phyloP scores from a whole-genome alignment of 2,113 vertebrate species.

The Cavia porcellus region DNA sequence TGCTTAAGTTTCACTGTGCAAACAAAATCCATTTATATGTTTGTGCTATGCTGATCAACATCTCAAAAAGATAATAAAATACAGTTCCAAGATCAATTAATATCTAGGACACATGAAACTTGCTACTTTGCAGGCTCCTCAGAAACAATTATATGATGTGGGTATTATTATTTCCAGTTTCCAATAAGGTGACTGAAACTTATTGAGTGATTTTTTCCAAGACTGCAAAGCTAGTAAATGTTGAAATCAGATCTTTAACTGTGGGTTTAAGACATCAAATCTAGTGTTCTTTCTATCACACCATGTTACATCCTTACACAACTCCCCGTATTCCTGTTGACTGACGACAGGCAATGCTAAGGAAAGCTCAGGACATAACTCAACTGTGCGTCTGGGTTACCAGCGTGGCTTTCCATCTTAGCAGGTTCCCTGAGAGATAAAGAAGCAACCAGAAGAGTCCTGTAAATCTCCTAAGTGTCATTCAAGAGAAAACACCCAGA shows the following conservation, averaged over 20 bases:
- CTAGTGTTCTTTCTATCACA: not conserved
- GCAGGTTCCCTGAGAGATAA: conserved; percentile 38
- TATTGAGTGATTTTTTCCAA: conserved; percentile 46
- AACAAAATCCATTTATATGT: not conserved
- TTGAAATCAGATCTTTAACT: conserved; percentile 21
- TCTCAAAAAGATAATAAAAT: conserved; percentile 45
- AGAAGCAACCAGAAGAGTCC: conserved; percentile 26
- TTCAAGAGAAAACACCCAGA: conserved; percentile 66
- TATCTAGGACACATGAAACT: not conserved
- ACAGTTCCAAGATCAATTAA: conserved; percentile 34
- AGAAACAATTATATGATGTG: conserved; percentile 6
- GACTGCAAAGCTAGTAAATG: not conserved
- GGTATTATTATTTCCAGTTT: not conserved
- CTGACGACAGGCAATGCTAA: conserved; percentile 32
- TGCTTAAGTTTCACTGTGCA: not conserved
- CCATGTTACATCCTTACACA: not conserved
- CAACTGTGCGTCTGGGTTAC: not conserved
- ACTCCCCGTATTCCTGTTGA: not conserved
- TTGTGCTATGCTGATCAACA: not conserved
- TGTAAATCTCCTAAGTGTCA: conserved; percentile 62
- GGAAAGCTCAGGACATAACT: conserved; percentile 46
- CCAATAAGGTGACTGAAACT: not conserved
- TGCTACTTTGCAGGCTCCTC: conserved; percentile 11
- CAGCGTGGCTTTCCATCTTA: conserved; percentile 51
- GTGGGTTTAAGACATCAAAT: not conserved